phyloP scores from a whole-genome alignment of 2,888 invertebrate genomes.

The Amphipyra tragopoginis region DNA sequence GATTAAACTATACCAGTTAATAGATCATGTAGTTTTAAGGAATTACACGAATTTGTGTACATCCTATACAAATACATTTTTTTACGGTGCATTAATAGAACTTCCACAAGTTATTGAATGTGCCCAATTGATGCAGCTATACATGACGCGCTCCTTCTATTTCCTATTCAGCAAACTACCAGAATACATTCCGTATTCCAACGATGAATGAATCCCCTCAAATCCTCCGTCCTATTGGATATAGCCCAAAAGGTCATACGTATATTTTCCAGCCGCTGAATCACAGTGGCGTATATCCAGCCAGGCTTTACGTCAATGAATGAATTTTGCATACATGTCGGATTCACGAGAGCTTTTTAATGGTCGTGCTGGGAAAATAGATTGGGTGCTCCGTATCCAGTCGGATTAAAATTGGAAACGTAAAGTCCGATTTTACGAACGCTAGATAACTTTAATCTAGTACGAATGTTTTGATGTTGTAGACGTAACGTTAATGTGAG shows the following conservation, averaged over 20 bases:
- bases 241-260: conserved; percentile 20
- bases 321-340: conserved; percentile 5
- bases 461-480: no score
- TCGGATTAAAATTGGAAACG: not conserved
- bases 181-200: conserved; percentile 2
- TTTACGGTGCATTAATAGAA: no score
- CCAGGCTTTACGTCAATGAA: conserved; percentile 8
- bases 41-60: no score
- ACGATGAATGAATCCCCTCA: not conserved
- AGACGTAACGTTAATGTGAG: no score
- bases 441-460: no score
- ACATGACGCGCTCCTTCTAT: not conserved
- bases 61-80: no score
- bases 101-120: no score
- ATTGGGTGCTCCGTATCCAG: no score
- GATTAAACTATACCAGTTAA: no score
- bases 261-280: conserved; percentile 15
- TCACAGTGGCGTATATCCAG: not conserved
- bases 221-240: conserved; percentile 18
- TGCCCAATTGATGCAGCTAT: no score
- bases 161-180: not conserved
- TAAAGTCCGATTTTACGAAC: no score
- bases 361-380: not conserved
- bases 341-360: conserved; percentile 1
- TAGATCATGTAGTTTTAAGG: no score